Conservation (phyloP, 1,140 invertebrate genomes). For the Saccostrea glomerata region DNA sequence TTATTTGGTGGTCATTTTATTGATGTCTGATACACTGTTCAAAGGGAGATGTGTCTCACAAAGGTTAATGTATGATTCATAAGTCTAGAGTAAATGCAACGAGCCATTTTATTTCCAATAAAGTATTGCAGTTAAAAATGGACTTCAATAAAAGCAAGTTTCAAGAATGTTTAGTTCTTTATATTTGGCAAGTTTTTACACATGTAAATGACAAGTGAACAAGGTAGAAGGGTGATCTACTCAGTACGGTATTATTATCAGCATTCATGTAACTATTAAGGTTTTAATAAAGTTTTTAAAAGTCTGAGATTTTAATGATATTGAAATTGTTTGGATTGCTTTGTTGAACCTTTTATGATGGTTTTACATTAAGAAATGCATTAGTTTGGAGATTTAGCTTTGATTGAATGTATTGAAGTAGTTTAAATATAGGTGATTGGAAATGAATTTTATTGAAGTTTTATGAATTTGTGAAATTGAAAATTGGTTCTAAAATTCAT, state of each 20-base stretch:
- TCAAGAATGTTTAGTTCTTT: not conserved
- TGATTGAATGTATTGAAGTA: slow-evolving; percentile 25
- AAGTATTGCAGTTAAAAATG: slow-evolving; percentile 5
- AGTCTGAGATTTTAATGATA: not conserved
- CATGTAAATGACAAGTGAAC: not conserved
- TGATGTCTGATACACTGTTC: not conserved
- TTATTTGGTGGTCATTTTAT: slow-evolving; percentile 14
- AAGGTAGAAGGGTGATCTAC: not conserved
- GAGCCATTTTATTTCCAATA: slow-evolving; percentile 32
- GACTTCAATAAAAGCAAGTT: not conserved
- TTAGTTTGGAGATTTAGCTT: not conserved
- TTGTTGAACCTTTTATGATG: slow-evolving; percentile 7
- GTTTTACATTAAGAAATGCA: slow-evolving; percentile 5
- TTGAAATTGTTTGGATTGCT: slow-evolving; percentile 6
- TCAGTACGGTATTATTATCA: not conserved
- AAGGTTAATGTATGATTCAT: not conserved
- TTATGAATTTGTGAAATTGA: not conserved
- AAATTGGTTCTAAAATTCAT: not conserved
- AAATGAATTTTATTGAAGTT: not conserved
- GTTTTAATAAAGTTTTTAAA: slow-evolving; percentile 15
- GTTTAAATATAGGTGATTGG: not conserved
- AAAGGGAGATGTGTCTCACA: slow-evolving; percentile 2
- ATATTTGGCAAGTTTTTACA: not conserved
- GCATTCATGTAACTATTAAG: slow-evolving; percentile 22
- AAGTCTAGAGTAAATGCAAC: not conserved